Evolutionary conservation across 2,113 vertebrate genomes (phyloP).

Genomic region (Nothobranchius kuhntae): DNA sequence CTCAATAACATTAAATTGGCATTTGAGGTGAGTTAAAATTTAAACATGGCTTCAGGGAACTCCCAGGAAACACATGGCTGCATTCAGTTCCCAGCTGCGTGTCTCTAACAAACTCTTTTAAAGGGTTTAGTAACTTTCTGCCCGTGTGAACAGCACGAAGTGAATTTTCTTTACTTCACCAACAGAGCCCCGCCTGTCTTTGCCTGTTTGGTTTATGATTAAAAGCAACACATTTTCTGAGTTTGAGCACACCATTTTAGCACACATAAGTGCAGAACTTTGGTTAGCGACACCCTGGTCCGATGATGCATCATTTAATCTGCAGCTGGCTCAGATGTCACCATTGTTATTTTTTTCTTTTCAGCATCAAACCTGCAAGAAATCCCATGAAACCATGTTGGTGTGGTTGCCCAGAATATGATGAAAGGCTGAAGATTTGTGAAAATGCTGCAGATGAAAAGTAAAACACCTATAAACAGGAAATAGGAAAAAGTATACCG

Average conservation of each 20-base stretch:
- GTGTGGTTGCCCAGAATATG: too few relatives aligned
- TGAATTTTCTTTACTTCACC: background rate
- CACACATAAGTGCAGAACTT: background rate
- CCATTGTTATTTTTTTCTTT: too few relatives aligned
- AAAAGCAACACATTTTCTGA: background rate
- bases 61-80: background rate
- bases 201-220: too few relatives aligned
- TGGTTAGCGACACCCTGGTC: background rate
- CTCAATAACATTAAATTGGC: slow-evolving; percentile 17
- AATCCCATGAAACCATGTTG: too few relatives aligned
- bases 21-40: slow-evolving; percentile 18
- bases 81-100: slow-evolving; percentile 2
- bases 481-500: too few relatives aligned
- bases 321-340: background rate
- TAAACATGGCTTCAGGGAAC: slow-evolving; percentile 29
- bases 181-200: too few relatives aligned
- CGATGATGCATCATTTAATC: background rate
- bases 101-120: slow-evolving; percentile 1
- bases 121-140: background rate
- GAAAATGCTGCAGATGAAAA: too few relatives aligned
- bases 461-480: too few relatives aligned
- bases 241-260: background rate
- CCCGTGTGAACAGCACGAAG: background rate
- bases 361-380: too few relatives aligned
- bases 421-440: too few relatives aligned